Conservation (phyloP, 2,888 invertebrate species). For the Hyalella azteca region DNA sequence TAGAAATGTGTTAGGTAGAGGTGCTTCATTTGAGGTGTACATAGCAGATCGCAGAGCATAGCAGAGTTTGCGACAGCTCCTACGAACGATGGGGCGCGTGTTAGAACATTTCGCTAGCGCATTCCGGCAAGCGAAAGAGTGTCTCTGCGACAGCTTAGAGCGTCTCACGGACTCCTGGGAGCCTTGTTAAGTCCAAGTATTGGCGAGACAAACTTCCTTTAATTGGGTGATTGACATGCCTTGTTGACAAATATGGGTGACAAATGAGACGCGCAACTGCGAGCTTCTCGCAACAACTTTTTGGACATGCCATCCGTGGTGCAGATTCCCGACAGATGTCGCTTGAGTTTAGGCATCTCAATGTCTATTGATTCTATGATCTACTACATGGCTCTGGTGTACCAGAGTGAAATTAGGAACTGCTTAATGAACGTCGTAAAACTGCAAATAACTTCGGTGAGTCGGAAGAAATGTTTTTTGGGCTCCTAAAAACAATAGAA, state of each 20-base stretch:
- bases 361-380: neutral
- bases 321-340: conserved; percentile 19
- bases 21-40: no score
- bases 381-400: no score
- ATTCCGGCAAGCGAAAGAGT: conserved; percentile 4
- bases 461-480: no score
- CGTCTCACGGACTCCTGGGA: neutral
- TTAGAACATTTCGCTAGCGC: neutral
- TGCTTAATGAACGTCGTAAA: no score
- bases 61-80: conserved; percentile 15
- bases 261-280: neutral
- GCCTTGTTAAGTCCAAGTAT: conserved; percentile 13
- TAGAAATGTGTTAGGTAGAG: no score
- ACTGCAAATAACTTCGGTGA: no score
- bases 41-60: no score
- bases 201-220: conserved; percentile 30
- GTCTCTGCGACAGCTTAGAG: conserved; percentile 6
- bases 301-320: neutral
- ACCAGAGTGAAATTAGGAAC: no score
- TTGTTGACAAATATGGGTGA: conserved; percentile 36
- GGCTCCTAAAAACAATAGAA: no score
- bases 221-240: conserved; percentile 36
- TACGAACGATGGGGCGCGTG: neutral
- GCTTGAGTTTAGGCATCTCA: neutral
- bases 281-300: neutral